These are phyloP conservation scores for Cariama cristata DNA, from an alignment of 2,113 vertebrate genomes.

Conservation along the genomic window DNA sequence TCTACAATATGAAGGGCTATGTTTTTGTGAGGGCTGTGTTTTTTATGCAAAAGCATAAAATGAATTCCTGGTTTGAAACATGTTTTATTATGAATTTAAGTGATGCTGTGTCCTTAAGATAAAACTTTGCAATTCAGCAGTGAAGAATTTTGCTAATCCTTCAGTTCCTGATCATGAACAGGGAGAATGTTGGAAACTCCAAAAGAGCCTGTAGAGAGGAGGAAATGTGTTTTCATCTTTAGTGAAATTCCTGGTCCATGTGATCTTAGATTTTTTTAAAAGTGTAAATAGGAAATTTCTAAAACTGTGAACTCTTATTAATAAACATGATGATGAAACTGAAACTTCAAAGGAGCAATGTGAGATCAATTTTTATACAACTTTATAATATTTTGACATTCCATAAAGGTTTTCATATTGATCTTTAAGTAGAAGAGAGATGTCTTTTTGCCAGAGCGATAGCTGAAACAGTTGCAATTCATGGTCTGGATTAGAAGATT, in stretches of 20 bases:
- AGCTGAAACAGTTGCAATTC: not conserved
- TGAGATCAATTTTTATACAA: not conserved
- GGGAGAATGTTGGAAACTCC: not conserved
- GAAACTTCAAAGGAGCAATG: not conserved
- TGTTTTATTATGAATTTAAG: not conserved
- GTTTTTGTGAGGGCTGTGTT: not conserved
- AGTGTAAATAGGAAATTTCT: not conserved
- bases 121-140: not conserved
- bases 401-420: not conserved
- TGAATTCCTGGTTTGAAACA: not conserved
- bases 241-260: not conserved
- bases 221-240: not conserved
- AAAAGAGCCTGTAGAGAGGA: not conserved
- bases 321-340: not conserved
- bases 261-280: not conserved
- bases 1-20: not conserved
- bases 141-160: not conserved
- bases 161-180: not conserved
- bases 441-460: not conserved
- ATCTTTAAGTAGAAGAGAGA: not conserved
- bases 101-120: not conserved
- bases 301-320: not conserved
- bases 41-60: not conserved
- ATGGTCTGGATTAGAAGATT: not conserved
- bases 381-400: not conserved